A percentile compares a stretch with the other conserved stretches of the same genome.
Conservation (phyloP, 2,888 invertebrate species). For the Serripes groenlandicus region DNA sequence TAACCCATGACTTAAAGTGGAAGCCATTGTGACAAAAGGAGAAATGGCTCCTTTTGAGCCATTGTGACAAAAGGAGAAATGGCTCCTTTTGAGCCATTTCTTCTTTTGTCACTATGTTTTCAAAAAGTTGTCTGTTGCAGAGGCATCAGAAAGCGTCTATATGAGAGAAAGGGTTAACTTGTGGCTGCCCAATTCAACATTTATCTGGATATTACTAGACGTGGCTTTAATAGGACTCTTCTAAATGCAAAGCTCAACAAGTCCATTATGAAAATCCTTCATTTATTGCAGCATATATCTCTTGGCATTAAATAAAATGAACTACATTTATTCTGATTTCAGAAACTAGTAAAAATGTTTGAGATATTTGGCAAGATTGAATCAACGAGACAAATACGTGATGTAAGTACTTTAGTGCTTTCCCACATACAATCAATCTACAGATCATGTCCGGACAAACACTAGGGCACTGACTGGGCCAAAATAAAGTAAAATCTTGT, state of each 20-base stretch:
- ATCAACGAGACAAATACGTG: slow-evolving; percentile 89
- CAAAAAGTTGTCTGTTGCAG: background rate
- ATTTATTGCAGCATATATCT: too few relatives aligned
- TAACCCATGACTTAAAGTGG: background rate
- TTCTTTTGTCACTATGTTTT: background rate
- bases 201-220: too few relatives aligned
- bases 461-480: too few relatives aligned
- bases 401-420: slow-evolving; percentile 85
- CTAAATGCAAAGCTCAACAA: too few relatives aligned
- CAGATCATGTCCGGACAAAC: too few relatives aligned
- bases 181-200: too few relatives aligned
- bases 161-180: background rate
- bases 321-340: too few relatives aligned
- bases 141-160: background rate
- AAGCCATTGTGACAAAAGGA: background rate
- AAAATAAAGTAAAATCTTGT: too few relatives aligned
- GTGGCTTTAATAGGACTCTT: too few relatives aligned
- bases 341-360: slow-evolving; percentile 89
- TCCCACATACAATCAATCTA: background rate
- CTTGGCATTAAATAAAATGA: too few relatives aligned
- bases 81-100: background rate
- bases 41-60: background rate
- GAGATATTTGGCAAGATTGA: slow-evolving; percentile 90
- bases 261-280: too few relatives aligned
- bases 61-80: background rate